Base-by-base conservation (phyloP, 1,140 invertebrate genomes). In the Monomorium pharaonis region DNA sequence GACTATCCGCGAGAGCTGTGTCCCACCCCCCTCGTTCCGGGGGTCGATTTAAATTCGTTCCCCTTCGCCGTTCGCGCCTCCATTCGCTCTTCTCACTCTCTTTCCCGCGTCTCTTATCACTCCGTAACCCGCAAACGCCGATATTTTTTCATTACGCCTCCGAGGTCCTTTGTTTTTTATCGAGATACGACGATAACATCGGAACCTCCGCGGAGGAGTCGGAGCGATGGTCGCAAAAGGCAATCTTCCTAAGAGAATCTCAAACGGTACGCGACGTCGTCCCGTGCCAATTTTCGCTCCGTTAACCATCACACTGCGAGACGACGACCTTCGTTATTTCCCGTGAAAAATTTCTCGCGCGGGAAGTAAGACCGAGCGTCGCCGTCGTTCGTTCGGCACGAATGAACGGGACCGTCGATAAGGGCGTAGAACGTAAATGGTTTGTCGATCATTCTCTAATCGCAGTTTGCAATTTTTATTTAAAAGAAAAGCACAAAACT, bases 271-370 rank as follows among this genome's bases (percentile, higher is more conserved):
- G 74, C 60, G 49, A 72, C 83, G 75, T 86, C 85, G 67, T 75
- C 18, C 69, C 88, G 67, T 84, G 75, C 88, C 87, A 88, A 88
- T 89, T 89, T 88, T 89, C 88, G 85, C 88, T 84, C 83, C 78
- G 88, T 89, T 89, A 75, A 58, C 67, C 81, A 62, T 70, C 44
- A 33, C 49, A 47, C 56, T 58, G 69, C 51, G 60, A 67, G 33
- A 44, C 33, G 51, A 62, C 58, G 63, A 30, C 30, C 60, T 77
- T 88, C 88, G 83, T 89, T 89, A 89, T 88, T 88, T 72, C 87
- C 58, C 67, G 44, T 80, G 58, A 60, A 89, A 88, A 89, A 88
- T 75, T 85, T 51, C 83, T 21, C 24, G 24, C 30, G 33, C 37
- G 78, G 72, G 37, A 30, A 72, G 21, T n/a, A 44, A 54, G 37